Conservation (phyloP, 1,140 invertebrate genomes). For the Euwallacea similis region DNA sequence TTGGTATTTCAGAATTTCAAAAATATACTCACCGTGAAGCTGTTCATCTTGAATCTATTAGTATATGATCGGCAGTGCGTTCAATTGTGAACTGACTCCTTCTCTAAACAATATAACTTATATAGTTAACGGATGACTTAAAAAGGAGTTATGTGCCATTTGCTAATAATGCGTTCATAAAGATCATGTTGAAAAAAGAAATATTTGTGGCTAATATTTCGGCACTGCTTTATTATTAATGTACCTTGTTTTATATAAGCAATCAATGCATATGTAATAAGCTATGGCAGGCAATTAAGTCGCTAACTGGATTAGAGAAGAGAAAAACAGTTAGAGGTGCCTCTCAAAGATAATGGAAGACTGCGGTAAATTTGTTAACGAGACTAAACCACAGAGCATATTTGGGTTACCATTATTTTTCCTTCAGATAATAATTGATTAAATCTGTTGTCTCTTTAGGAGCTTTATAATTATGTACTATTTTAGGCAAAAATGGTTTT, state of each 20-base stretch:
- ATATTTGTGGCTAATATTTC: not conserved
- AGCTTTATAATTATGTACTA: no score
- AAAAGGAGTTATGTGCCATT: conserved; percentile 1
- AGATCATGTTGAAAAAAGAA: not conserved
- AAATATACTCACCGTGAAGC: not conserved
- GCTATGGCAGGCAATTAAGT: no score
- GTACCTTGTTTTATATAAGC: not conserved
- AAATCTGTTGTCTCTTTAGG: no score
- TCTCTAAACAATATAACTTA: not conserved
- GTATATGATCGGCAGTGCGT: not conserved
- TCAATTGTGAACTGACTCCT: not conserved
- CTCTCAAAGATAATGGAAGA: no score
- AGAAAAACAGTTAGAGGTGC: no score
- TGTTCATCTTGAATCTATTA: conserved; percentile 3
- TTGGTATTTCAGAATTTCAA: not conserved
- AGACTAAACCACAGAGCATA: no score
- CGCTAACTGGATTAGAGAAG: no score
- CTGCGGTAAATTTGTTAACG: no score
- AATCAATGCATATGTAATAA: not conserved
- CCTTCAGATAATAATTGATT: no score
- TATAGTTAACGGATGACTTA: not conserved
- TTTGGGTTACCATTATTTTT: no score
- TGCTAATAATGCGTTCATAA: not conserved
- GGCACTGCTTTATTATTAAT: not conserved
- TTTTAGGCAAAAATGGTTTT: no score